Conservation (phyloP, 2,888 invertebrate genomes). For the Acleris laterana region DNA sequence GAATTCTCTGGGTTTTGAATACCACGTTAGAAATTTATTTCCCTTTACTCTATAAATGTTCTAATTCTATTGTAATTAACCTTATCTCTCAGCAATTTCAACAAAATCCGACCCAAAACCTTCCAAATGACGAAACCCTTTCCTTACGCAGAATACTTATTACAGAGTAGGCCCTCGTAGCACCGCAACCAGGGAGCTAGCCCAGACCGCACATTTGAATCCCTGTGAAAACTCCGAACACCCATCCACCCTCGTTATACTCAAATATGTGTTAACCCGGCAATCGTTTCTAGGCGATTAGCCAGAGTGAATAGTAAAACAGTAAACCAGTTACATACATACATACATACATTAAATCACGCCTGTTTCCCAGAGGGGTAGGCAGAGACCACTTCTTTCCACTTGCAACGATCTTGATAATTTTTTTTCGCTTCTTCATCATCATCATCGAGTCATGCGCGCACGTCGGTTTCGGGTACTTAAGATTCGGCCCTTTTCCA, state of each 20-base stretch:
- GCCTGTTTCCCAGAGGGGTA: too few relatives aligned
- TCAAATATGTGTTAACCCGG: slow-evolving; percentile 22
- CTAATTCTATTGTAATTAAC: background rate
- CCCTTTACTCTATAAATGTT: background rate
- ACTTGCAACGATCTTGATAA: too few relatives aligned
- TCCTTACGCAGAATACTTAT: background rate
- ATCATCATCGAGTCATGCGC: too few relatives aligned
- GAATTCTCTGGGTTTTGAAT: too few relatives aligned
- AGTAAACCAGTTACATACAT: background rate
- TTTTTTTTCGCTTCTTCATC: too few relatives aligned
- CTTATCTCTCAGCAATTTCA: background rate
- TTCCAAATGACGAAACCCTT: background rate
- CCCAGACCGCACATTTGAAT: slow-evolving; percentile 16
- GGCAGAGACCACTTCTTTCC: too few relatives aligned
- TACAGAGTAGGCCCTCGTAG: background rate
- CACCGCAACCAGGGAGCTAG: slow-evolving; percentile 6
- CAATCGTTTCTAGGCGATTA: background rate
- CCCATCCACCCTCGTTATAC: slow-evolving; percentile 24
- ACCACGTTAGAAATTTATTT: too few relatives aligned
- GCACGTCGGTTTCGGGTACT: too few relatives aligned
- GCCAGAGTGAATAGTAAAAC: background rate
- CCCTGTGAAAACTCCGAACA: slow-evolving; percentile 4
- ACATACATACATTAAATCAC: too few relatives aligned
- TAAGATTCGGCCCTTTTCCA: too few relatives aligned
- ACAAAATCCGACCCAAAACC: slow-evolving; percentile 7